Evolutionary conservation across 2,113 vertebrate genomes (phyloP), one percentile per base, ranked within the genome.

Genomic region (Pseudorasbora parva): DNA sequence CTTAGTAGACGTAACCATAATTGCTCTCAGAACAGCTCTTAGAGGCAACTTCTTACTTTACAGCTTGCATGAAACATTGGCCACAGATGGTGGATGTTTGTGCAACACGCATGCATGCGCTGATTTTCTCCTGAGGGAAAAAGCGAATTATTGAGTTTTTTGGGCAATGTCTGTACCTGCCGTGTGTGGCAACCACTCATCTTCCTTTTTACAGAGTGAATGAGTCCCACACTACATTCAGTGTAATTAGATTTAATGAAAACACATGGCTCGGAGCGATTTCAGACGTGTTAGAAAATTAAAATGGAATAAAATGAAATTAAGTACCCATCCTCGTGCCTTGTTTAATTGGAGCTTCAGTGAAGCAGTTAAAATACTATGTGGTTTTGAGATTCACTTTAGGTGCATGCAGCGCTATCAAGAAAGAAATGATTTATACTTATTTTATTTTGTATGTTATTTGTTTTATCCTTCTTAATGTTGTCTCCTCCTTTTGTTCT

Each of bases 241-340:
- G 11, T 23, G 30, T 77, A 57, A 77, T 77, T 62, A 62, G 76
- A 27, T 78, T 62, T 19, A 86, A 88, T 91, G 69, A 81, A 71
- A 86, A 87, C 84, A 76, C 85, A 76, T 80, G 45, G 74, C 79
- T 85, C 33, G 17, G 8, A 86, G 84, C 66, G 59, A 80, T 71
- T 15, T 66, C 57, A 76, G 84, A 83, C 72, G 73, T 88, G 85
- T 83, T 49, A 78, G 86, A 84, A 89, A 86, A 76, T 85, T 83
- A 83, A 88, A 69, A 37, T 79, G 45, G 85, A 66, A 82, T 57
- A 15, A 77, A 59, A 62, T 78, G 6, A 78, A 78, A 27, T 62
- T 2, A 78, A 62, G 21, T 78, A 45, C 89, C 86, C 78, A 66
- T 71, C 77, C 37, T 82, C 57, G 60, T 81, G 82, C 21, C 77